phyloP scores from a whole-genome alignment of 2,797 vertebrate species.

The Clamator glandarius region DNA sequence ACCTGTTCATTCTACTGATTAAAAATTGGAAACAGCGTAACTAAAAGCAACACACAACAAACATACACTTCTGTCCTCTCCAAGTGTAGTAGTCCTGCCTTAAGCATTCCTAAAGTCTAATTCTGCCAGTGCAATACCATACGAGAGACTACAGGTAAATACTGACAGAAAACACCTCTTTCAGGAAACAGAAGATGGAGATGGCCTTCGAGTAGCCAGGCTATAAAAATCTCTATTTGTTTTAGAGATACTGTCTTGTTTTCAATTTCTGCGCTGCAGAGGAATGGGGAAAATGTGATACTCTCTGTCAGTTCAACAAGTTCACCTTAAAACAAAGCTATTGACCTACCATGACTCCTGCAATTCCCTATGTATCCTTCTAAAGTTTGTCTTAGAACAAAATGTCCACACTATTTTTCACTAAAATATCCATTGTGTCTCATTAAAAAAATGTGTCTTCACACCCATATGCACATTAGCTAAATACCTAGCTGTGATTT shows the following conservation, averaged over 20 bases:
- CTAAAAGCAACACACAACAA: background rate
- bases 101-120: background rate
- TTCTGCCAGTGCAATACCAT: background rate
- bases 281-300: background rate
- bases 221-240: background rate
- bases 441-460: background rate
- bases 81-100: background rate
- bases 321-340: background rate
- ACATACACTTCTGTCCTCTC: background rate
- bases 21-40: background rate
- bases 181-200: background rate
- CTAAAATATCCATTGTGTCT: background rate
- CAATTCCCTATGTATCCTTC: background rate
- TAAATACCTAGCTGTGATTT: background rate
- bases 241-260: background rate
- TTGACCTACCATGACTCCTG: background rate
- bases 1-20: background rate
- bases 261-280: background rate
- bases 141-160: background rate
- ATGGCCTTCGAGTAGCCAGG: background rate
- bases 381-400: background rate
- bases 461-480: background rate
- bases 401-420: background rate
- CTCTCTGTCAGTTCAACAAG: background rate
- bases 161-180: background rate